A percentile compares a stretch with the other conserved stretches of the same genome.
Evolutionary conservation across 2,888 invertebrate species (phyloP).

Genomic region (Eilema griseolum): DNA sequence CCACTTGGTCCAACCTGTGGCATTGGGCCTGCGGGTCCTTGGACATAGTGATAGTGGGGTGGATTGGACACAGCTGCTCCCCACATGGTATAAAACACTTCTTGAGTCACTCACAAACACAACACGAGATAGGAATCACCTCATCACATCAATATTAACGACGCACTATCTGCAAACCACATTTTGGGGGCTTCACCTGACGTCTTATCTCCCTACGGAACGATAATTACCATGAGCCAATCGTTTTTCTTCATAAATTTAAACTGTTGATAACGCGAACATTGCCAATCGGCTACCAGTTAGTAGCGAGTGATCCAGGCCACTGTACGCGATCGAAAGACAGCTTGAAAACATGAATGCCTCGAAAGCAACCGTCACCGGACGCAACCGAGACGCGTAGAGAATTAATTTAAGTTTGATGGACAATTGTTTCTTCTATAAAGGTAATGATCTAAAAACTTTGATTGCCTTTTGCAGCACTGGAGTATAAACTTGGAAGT

Average conservation of each 20-base stretch:
- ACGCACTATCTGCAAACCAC: constrained; percentile 71
- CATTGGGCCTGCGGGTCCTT: constrained; percentile 69
- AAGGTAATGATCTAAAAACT: constrained; percentile 70
- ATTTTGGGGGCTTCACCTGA: constrained; percentile 66
- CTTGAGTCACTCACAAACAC: constrained; percentile 66
- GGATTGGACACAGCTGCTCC: constrained; percentile 82
- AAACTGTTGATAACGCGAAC: constrained; percentile 71
- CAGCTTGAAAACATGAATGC: constrained; percentile 76
- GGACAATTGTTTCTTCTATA: constrained; percentile 79
- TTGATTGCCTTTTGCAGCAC: constrained; percentile 54
- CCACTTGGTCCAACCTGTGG: constrained; percentile 75
- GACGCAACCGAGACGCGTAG: constrained; percentile 81
- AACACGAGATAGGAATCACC: constrained; percentile 70
- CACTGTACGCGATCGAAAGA: constrained; percentile 81
- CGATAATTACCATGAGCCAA: constrained; percentile 74
- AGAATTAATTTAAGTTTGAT: constrained; percentile 83
- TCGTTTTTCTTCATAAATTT: constrained; percentile 68
- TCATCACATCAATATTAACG: constrained; percentile 71
- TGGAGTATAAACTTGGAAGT: constrained; percentile 49
- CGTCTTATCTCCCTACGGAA: constrained; percentile 70
- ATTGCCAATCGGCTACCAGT: constrained; percentile 66
- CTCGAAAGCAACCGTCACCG: constrained; percentile 83
- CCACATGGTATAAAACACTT: constrained; percentile 77
- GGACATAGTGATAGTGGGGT: constrained; percentile 80
- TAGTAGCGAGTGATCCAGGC: constrained; percentile 75